Evolutionary conservation across 2,113 vertebrate species (phyloP), one percentile per base, ranked within the genome.

Genomic region (Lophotis ruficrista): DNA sequence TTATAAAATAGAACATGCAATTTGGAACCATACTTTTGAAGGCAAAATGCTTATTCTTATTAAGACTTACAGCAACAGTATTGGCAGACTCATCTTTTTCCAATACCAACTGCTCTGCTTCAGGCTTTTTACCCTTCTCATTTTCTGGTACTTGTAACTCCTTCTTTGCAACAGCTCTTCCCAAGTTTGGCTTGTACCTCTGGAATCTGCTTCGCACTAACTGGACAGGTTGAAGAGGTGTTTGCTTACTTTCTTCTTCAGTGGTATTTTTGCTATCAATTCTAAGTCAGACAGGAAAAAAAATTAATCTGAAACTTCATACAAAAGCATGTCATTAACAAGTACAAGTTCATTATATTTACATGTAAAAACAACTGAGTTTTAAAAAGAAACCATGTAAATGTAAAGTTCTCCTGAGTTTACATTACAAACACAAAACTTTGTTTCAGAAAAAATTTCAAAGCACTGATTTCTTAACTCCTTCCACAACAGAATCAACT

Each of bases 161-260:
- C 35, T 93, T 95, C 65, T 60, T 97, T 89, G 71, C 87, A 76
- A 68, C 50, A 86, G 80, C 50, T 70, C 60, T 94, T 88, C 79
- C 91, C 35, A 98, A 50, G 9, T 98, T 98, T 83, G 98, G 97
- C 56, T 92, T 97, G n/a, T 94, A 97, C 65, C 54, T 97, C 65
- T 97, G 97, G 78, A 97, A 94, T 88, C 91, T 94, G 33, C 78
- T 88, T n/a, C 8, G 45, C 17, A 50, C 10, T 58, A 91, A 71
- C 25, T 27, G 73, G 57, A n/a, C 8, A 64, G 48, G 66, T 70
- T 41, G 95, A 76, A 78, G 54, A 94, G 51, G 17, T 62, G 47
- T 75, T 76, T 88, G 89, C 43, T 97, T 96, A 53, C 27, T n/a
- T 80, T 92, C 92, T 94, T 92, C 94, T 65, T 87, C 81, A 57